Percentiles rank a stretch among this genome's conserved stretches.
phyloP scores from a whole-genome alignment of 2,113 vertebrate genomes.

The Corythornis madagascariensis region DNA sequence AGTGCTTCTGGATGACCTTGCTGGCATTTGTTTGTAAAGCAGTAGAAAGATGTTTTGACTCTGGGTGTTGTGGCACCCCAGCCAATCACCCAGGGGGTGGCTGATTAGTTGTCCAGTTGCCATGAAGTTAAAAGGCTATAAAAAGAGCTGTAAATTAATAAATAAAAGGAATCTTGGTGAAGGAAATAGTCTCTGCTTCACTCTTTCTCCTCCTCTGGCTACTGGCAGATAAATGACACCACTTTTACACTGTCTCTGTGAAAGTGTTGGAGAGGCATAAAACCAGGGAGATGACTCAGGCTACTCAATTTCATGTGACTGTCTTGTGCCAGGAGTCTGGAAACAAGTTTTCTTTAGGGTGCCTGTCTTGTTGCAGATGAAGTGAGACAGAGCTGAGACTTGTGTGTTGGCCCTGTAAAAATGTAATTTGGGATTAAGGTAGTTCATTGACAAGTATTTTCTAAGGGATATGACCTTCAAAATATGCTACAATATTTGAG shows the following conservation, averaged over 20 bases:
- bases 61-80: too few species aligned
- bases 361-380: accelerated
- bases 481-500: not conserved
- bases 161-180: too few species aligned
- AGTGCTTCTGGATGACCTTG: not conserved
- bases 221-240: too few species aligned
- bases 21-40: too few species aligned
- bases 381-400: not conserved
- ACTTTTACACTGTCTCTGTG: accelerated
- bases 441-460: not conserved
- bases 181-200: too few species aligned
- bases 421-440: not conserved
- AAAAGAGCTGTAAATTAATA: too few species aligned
- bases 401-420: not conserved
- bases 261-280: not conserved
- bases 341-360: not conserved
- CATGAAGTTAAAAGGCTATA: too few species aligned
- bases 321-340: not conserved
- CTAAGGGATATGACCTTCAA: not conserved
- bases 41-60: too few species aligned
- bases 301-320: not conserved
- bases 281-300: not conserved
- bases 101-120: too few species aligned
- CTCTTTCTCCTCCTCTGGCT: too few species aligned
- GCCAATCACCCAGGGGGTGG: too few species aligned